Evolutionary conservation across 2,797 vertebrate species (phyloP).

Genomic region (Picus viridis): DNA sequence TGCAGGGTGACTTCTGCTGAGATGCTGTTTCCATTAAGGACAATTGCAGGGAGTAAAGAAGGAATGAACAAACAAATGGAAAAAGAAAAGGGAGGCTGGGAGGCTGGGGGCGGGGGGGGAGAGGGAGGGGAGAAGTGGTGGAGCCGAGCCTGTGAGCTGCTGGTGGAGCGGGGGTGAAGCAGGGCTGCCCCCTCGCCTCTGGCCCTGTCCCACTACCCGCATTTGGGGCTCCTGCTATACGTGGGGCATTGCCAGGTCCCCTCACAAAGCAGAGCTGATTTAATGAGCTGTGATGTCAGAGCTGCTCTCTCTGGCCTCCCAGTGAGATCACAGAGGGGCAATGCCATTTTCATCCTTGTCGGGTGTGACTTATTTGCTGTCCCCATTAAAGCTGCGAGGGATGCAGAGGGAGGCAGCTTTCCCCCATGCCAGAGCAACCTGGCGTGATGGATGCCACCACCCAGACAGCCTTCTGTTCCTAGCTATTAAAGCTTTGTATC

Average conservation of each 20-base stretch:
- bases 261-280: background rate
- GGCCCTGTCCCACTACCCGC: background rate
- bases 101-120: background rate
- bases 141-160: background rate
- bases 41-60: slow-evolving; percentile 50
- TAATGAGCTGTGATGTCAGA: background rate
- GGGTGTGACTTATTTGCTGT: background rate
- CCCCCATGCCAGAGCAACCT: background rate
- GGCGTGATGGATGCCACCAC: background rate
- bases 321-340: background rate
- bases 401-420: background rate
- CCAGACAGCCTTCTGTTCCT: background rate
- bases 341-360: background rate
- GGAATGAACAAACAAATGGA: slow-evolving; percentile 55
- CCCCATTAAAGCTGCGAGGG: background rate
- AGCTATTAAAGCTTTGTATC: background rate
- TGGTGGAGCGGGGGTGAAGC: background rate
- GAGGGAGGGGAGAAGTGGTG: background rate
- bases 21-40: slow-evolving; percentile 69
- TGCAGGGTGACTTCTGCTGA: slow-evolving; percentile 57
- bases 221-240: background rate
- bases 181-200: background rate
- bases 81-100: background rate
- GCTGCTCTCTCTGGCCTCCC: background rate
- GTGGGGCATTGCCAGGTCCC: background rate